A percentile compares a stretch with the other conserved stretches of the same genome.
Conservation (phyloP, 1,140 invertebrate species). For the Limonius californicus region DNA sequence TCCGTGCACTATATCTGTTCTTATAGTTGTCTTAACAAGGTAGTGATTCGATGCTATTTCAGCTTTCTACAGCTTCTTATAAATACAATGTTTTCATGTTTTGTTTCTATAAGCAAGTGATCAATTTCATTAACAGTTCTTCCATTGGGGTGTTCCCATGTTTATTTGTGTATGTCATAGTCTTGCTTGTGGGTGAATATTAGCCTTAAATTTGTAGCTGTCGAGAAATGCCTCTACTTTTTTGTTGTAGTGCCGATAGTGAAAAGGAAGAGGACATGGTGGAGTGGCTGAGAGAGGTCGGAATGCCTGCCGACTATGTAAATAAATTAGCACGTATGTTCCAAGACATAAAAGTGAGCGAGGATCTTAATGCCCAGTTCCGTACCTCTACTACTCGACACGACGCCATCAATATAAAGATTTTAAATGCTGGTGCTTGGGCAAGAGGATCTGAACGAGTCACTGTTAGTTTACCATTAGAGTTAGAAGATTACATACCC, state of each 20-base stretch:
- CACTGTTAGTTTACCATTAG: slow-evolving; percentile 91
- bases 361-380: slow-evolving; percentile 87
- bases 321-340: slow-evolving; percentile 97
- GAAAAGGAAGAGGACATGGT: slow-evolving; percentile 99
- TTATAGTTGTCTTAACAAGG: too few relatives aligned
- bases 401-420: slow-evolving; percentile 83
- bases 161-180: too few relatives aligned
- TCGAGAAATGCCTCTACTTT: too few relatives aligned
- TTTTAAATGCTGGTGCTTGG: slow-evolving; percentile 98
- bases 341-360: slow-evolving; percentile 98
- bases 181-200: too few relatives aligned
- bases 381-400: slow-evolving; percentile 61
- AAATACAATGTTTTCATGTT: too few relatives aligned
- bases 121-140: too few relatives aligned
- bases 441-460: slow-evolving; percentile 89
- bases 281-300: slow-evolving; percentile 90
- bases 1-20: too few relatives aligned
- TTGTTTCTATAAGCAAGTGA: too few relatives aligned
- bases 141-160: too few relatives aligned
- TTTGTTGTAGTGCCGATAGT: slow-evolving; percentile 97
- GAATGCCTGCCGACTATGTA: slow-evolving; percentile 99
- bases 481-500: slow-evolving; percentile 97
- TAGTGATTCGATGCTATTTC: too few relatives aligned
- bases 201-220: too few relatives aligned
- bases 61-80: too few relatives aligned